These are phyloP conservation scores for Platypus cylindrus DNA, from an alignment of 2,888 invertebrate genomes.

Conservation along the genomic window DNA sequence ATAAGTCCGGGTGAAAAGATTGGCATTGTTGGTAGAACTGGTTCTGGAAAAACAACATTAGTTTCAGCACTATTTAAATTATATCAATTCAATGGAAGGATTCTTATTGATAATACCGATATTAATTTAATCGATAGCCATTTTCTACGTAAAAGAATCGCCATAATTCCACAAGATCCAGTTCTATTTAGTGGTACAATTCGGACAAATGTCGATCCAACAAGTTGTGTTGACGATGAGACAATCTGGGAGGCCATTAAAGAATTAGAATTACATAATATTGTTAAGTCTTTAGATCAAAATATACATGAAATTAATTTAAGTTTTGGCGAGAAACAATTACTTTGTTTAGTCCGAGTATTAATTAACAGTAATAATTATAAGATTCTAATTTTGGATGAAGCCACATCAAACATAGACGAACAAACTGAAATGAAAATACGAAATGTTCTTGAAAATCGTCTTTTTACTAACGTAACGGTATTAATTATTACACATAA, in stretches of 20 bases:
- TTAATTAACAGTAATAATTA: constrained; percentile 33
- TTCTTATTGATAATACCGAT: constrained; percentile 52
- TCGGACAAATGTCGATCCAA: constrained; percentile 29
- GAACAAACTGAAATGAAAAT: constrained; percentile 65
- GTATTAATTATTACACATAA: constrained; percentile 76
- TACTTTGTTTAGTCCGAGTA: constrained; percentile 56
- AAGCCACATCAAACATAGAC: constrained; percentile 76
- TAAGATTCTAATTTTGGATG: constrained; percentile 39
- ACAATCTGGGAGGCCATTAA: constrained; percentile 22
- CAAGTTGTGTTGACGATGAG: constrained; percentile 16
- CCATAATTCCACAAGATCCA: constrained; percentile 81
- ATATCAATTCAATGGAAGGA: constrained; percentile 38
- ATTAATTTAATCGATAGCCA: constrained; percentile 34
- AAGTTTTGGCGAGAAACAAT: constrained; percentile 45
- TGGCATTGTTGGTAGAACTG: constrained; percentile 59
- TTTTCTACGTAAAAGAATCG: constrained; percentile 50
- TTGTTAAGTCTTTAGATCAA: constrained; percentile 44
- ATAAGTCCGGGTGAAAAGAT: constrained; percentile 35
- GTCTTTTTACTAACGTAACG: constrained; percentile 63
- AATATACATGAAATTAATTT: constrained; percentile 24
- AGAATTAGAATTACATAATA: constrained; percentile 29
- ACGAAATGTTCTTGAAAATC: constrained; percentile 57
- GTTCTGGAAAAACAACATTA: constrained; percentile 68
- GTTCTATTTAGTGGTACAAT: constrained; percentile 61
- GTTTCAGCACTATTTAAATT: constrained; percentile 56